Base-by-base conservation (phyloP, 1,140 invertebrate genomes). In the Teleogryllus occipitalis region DNA sequence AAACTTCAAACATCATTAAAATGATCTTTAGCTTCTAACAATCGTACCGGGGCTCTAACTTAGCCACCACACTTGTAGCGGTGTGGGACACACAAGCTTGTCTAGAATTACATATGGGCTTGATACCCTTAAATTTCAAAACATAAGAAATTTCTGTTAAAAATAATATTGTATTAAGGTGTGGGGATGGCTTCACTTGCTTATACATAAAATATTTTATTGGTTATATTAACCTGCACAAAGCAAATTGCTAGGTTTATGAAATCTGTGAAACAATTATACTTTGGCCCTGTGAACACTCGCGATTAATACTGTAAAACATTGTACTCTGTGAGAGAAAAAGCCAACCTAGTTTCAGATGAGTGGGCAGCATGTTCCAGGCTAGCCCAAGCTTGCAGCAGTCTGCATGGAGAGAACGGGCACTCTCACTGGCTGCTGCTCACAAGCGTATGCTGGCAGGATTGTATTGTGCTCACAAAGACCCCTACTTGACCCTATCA, bases 61-160 rank as follows among this genome's bases (percentile, higher is more conserved):
- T 65, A 65, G 54, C 54, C 54, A 65, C 54, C 54, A 65, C 54
- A 65, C 54, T 14, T 65, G 54, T 65, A 65, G 18, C 18, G 18
- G 54, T 65, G 54, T 65, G 54, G 54, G 54, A 65, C 54, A 65
- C 54, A 65, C 54, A 65, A 65, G 54, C 54, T 65, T 65, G 10
- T 14, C 54, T 65, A 65, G 54, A 65, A 65, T 65, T 65, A 65
- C 54, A 65, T 14, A 65, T 65, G 54, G 54, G 54, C 27, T 65
- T 65, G 54, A 65, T 14, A 65, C 54, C 54, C 54, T 65, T 65
- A 65, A 65, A 65, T 65, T 65, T 65, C 54, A 65, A 65, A 65
- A 65, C 54, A n/a, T n/a, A 65, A 18, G 54, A 65, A 65, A 0
- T 65, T 65, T 10, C 54, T 18, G 18, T 65, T 65, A 65, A 65